Base-by-base conservation (phyloP, 2,113 vertebrate genomes). In the Megaleporinus macrocephalus region DNA sequence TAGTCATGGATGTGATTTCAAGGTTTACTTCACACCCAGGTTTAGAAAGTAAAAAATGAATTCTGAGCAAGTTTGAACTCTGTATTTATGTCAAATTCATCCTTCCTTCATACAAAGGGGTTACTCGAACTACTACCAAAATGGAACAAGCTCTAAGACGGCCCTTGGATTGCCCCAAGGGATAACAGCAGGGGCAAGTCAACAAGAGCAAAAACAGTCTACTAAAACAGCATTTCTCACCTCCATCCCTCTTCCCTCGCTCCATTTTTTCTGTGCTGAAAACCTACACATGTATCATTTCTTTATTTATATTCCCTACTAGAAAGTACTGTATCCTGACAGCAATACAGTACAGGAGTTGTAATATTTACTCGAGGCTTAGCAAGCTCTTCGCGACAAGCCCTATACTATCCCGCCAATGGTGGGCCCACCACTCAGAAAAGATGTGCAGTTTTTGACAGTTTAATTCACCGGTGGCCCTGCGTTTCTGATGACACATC, bases 281-380 rank as follows among this genome's bases (percentile, higher is more conserved):
- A 15, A n/a, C 55, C n/a, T 26, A 11, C 74, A 10, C 74, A 62
- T 53, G 29, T 91, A 91, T 93, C 87, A 86, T 87, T 44, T 91
- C 89, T 87, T 91, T 90, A 88, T 88, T 91, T 89, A 78, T 93
- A 82, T 90, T 87, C 89, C 91, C 91, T 3, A 9, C 66, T n/a
- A 70, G 27, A 70, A 44, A 36, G 11, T 41, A 0, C 66, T 44
- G 36, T 14, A 41, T 53, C 24, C 33, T 70, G 36, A 57, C 51
- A 41, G 15, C 2, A 27, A 33, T 70, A 22, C 15, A 71, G n/a
- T 30, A 27, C 33, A 29, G 41, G 57, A 20, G 66, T 57, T 71
- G 51, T 71, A 71, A 79, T 79, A 71, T 29, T 44, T n/a, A 57
- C 77, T 71, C 53, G 10, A 22, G 65, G 15, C 49, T 69, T 26